Evolutionary conservation across 2,113 vertebrate species (phyloP).

Genomic region (Cheilinus undulatus): DNA sequence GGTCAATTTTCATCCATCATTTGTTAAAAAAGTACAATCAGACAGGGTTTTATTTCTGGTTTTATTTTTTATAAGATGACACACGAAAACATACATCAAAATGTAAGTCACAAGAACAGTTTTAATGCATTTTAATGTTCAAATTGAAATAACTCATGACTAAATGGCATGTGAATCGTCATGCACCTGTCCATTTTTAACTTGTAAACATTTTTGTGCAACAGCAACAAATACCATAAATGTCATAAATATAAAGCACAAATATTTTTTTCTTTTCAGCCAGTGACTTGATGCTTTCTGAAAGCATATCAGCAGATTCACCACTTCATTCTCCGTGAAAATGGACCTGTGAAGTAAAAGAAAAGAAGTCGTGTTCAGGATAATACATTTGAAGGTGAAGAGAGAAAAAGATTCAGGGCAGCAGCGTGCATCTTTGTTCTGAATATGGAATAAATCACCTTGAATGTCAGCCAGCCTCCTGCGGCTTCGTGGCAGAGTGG

Average conservation of each 20-base stretch:
- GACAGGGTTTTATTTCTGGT: too few species aligned
- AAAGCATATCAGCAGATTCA: slow-evolving; percentile 41
- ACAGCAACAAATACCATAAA: background rate
- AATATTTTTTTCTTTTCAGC: background rate
- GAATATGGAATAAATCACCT: slow-evolving; percentile 46
- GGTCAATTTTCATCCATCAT: too few species aligned
- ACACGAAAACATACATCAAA: too few species aligned
- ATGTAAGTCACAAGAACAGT: too few species aligned
- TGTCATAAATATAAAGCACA: slow-evolving; percentile 36
- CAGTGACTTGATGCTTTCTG: background rate
- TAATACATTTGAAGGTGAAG: background rate
- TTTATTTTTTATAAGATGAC: too few species aligned
- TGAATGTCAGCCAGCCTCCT: slow-evolving; percentile 60
- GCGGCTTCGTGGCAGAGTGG: slow-evolving; percentile 72
- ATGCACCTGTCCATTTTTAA: background rate
- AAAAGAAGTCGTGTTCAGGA: too few species aligned
- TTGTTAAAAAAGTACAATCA: too few species aligned
- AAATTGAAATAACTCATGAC: too few species aligned
- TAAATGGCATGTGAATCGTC: background rate
- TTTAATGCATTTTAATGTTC: too few species aligned
- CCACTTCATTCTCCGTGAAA: slow-evolving; percentile 64
- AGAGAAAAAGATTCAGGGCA: too few species aligned
- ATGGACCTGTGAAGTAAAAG: slow-evolving; percentile 57
- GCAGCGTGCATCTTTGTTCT: too few species aligned
- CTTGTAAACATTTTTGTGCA: background rate